Evolutionary conservation across 2,888 invertebrate species (phyloP), one percentile per base, ranked within the genome.

Genomic region (Tetheella fluctuosa): DNA sequence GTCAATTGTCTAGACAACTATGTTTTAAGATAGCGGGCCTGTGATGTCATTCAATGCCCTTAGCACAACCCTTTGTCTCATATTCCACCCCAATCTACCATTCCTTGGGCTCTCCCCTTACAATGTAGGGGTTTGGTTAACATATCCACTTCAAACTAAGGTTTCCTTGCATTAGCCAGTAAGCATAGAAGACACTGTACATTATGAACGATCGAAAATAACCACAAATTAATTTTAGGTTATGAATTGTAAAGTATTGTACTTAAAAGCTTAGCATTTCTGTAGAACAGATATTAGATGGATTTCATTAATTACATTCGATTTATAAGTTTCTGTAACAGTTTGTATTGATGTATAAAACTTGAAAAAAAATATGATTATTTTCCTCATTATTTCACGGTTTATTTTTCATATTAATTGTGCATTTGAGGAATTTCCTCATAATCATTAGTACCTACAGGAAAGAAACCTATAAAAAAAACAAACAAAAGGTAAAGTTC

Each of bases 91-190:
- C 10, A 48, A 20, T 20, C 7, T 20, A n/a, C 48, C 48, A n/a
- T 20, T 37, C 15, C 39, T n/a, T 6, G 5, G 17, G 42, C 17
- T 17, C 42, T 42, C 42, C 48, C 48, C 48, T 39, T 48, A 10
- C 48, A 20, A 20, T n/a, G n/a, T 17, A 17, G 8, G 17, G 48
- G 20, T 17, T 48, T 48, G n/a, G 2, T 20, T 48, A n/a, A 48
- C 48, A 48, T 48, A 48, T 48, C 17, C 20, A 48, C 48, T 48
- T 48, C 10, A 48, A 48, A 48, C 20, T 48, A 48, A 8, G 48
- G 48, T 20, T 48, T 48, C 48, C 2, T 20, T n/a, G 20, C 37
- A 37, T 15, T 30, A 30, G 30, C 48, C 48, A 20, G 48, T 48
- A 48, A 48, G 10, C 17, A 42, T 42, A n/a, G 42, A 48, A 48